Conservation (phyloP, 2,888 invertebrate genomes). For the Acanthoscelides obtectus region DNA sequence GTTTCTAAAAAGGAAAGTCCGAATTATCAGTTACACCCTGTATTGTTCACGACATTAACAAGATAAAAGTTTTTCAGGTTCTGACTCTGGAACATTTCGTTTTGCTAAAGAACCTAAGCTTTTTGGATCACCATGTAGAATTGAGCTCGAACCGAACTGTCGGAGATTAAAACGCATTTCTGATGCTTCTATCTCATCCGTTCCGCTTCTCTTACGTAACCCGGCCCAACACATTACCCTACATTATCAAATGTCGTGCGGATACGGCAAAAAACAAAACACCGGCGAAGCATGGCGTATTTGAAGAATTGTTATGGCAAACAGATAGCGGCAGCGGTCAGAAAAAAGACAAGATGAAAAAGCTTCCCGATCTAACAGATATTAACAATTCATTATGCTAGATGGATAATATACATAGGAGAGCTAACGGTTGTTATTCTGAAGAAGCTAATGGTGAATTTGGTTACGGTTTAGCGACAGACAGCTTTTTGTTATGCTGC, state of each 20-base stretch:
- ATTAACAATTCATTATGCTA: background rate
- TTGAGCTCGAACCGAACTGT: no score
- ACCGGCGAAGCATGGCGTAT: background rate
- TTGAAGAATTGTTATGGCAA: background rate
- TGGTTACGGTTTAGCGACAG: constrained; percentile 7
- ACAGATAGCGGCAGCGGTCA: background rate
- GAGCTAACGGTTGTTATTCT: constrained; percentile 9
- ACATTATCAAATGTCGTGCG: background rate
- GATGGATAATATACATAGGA: constrained; percentile 1
- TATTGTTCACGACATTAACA: no score
- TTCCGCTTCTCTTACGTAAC: background rate
- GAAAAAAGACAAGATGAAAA: background rate
- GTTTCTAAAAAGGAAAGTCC: no score
- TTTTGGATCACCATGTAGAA: no score
- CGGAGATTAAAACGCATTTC: background rate
- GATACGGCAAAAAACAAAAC: background rate
- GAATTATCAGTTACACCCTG: no score
- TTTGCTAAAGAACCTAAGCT: no score
- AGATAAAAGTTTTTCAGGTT: no score
- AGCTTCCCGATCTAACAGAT: background rate
- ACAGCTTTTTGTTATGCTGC: constrained; percentile 3
- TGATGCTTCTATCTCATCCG: background rate
- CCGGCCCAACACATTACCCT: background rate
- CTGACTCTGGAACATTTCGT: no score
- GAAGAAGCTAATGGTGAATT: constrained; percentile 11